Evolutionary conservation across 2,797 vertebrate species (phyloP), one percentile per base, ranked within the genome.

Genomic region (Mormyrus hasselquistii): DNA sequence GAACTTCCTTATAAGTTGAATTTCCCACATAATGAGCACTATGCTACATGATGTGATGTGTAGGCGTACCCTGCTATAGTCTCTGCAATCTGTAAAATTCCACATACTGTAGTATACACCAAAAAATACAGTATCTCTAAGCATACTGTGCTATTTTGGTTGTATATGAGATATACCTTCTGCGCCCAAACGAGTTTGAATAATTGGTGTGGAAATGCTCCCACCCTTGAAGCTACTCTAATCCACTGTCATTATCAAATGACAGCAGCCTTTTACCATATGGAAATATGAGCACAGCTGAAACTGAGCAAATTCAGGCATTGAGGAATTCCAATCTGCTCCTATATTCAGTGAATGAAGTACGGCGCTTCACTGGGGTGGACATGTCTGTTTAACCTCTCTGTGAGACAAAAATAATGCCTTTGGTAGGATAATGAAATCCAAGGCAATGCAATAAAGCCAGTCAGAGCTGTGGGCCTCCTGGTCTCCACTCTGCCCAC

Each of bases 381-480:
- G 88, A 38, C 50, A 82, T 87, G 89, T 91, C 89, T 86, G 88
- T 89, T 93, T 92, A 93, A 92, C 90, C 91, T 89, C 89, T 82
- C 89, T 90, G 16, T 49, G 57, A 91, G 90, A 89, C 88, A 87
- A 91, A 90, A 90, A 90, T 9, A 79, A 92, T 85, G 89, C 92
- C 90, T 92, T 91, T 86, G 89, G 89, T 93, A 91, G 87, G 92
- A 90, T 91, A 94, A 94, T 93, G 90, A 90, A 91, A 91, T 93
- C 76, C 88, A 88, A 89, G 89, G 88, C 90, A 89, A 87, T 90
- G 90, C 90, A 93, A 91, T 90, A 88, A 91, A 88, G 86, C 25
- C 4, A 16, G 76, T 47, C 52, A 91, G 82, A 76, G 79, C 89
- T 62, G 50, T 41, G 49, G 89, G 29, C 41, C 16, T 86, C 50